phyloP scores from a whole-genome alignment of 2,797 vertebrate species.

The Rhinoraja longicauda region DNA sequence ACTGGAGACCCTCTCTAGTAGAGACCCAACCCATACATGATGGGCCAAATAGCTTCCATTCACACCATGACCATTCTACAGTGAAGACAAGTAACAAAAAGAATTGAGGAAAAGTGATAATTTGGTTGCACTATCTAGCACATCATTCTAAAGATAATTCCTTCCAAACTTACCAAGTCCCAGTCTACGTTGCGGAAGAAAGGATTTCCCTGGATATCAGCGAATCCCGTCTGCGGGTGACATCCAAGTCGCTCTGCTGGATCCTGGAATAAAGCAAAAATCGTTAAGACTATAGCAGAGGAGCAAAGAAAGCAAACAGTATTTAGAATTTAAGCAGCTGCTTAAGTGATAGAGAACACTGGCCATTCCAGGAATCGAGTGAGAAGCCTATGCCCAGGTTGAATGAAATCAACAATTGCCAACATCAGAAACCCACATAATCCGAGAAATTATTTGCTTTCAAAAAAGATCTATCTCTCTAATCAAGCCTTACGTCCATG shows the following conservation, averaged over 20 bases:
- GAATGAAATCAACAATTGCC: not conserved
- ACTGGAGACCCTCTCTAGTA: too few species aligned
- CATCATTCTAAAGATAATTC: not conserved
- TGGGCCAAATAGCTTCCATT: too few species aligned
- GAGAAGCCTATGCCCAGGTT: not conserved
- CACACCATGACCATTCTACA: not conserved
- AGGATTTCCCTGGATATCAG: conserved; percentile 91
- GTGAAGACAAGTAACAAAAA: not conserved
- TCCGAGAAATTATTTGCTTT: not conserved
- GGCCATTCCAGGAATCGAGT: not conserved
- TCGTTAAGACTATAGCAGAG: not conserved
- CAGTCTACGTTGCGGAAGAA: conserved; percentile 96
- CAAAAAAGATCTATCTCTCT: too few species aligned
- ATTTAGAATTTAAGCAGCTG: not conserved
- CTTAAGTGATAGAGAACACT: too few species aligned
- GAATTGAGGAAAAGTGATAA: not conserved
- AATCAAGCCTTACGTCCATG: too few species aligned
- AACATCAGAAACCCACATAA: not conserved
- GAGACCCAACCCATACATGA: too few species aligned
- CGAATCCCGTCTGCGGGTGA: conserved; percentile 96
- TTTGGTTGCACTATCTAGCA: not conserved
- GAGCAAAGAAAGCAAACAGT: not conserved
- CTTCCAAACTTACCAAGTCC: conserved; percentile 76
- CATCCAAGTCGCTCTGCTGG: conserved; percentile 94
- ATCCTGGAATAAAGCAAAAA: conserved; percentile 62